Evolutionary conservation across 2,888 invertebrate species (phyloP).

Genomic region (Euspilapteryx auroguttella): DNA sequence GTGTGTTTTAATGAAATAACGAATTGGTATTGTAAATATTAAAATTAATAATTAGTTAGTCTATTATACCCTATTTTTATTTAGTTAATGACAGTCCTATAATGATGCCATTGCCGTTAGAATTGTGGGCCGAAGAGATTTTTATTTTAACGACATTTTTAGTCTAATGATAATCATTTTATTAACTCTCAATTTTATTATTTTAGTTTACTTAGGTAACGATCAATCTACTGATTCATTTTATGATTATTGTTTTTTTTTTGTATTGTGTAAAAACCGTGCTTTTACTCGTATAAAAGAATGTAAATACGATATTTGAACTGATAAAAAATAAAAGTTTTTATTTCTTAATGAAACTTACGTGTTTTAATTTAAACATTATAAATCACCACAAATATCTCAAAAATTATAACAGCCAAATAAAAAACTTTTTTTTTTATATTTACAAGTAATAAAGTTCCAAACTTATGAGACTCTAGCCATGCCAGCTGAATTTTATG

Average conservation of each 20-base stretch:
- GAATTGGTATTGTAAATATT: too few relatives aligned
- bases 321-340: constrained; percentile 61
- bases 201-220: constrained; percentile 16
- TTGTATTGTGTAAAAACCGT: constrained; percentile 49
- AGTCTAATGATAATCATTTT: constrained; percentile 27
- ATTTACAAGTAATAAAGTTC: too few relatives aligned
- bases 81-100: constrained; percentile 26
- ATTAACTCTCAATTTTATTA: constrained; percentile 25
- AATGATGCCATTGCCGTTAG: constrained; percentile 33
- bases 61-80: constrained; percentile 12
- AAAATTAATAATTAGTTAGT: constrained; percentile 17
- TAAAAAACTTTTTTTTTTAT: too few relatives aligned
- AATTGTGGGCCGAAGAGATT: constrained; percentile 22
- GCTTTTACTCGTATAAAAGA: constrained; percentile 58
- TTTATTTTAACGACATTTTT: too few relatives aligned
- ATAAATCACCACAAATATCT: too few relatives aligned
- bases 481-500: too few relatives aligned
- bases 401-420: too few relatives aligned
- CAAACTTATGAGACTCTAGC: too few relatives aligned
- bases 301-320: constrained; percentile 64
- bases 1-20: too few relatives aligned
- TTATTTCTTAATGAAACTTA: constrained; percentile 58
- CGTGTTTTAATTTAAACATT: too few relatives aligned
- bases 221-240: constrained; percentile 3
- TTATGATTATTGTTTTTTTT: constrained; percentile 13